Conservation (phyloP, 2,113 vertebrate species). For the Falcunculus frontatus region DNA sequence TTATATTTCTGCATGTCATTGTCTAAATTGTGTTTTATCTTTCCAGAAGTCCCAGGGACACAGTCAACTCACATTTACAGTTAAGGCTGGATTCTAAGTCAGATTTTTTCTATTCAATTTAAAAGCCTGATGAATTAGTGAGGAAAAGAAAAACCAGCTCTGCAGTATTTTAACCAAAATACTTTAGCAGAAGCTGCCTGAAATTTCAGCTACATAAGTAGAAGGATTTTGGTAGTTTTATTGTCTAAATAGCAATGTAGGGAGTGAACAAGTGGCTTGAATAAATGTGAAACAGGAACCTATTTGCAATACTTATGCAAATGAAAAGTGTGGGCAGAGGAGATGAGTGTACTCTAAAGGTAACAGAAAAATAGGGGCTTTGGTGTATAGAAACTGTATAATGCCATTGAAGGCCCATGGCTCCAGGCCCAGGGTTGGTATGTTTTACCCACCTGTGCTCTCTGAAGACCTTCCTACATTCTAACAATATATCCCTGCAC, state of each 20-base stretch:
- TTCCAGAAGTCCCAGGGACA: not conserved
- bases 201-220: not conserved
- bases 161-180: not conserved
- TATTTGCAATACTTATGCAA: not conserved
- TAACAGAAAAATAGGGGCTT: not conserved
- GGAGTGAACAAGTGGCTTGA: not conserved
- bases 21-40: constrained; percentile 7
- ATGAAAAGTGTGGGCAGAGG: not conserved
- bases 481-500: not conserved
- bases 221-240: not conserved
- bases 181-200: not conserved
- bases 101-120: not conserved
- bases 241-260: not conserved
- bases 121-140: not conserved
- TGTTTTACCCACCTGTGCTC: not conserved
- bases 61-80: not conserved
- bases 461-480: not conserved
- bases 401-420: not conserved
- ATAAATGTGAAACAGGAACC: not conserved
- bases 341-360: not conserved
- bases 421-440: not conserved
- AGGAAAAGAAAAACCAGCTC: not conserved
- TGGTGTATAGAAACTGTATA: not conserved
- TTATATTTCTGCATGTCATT: constrained; percentile 6
- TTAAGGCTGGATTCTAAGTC: not conserved